Percentiles rank a stretch among this genome's conserved stretches.
Evolutionary conservation across 2,888 invertebrate species (phyloP).

Genomic region (Pharmacophagus antenor): DNA sequence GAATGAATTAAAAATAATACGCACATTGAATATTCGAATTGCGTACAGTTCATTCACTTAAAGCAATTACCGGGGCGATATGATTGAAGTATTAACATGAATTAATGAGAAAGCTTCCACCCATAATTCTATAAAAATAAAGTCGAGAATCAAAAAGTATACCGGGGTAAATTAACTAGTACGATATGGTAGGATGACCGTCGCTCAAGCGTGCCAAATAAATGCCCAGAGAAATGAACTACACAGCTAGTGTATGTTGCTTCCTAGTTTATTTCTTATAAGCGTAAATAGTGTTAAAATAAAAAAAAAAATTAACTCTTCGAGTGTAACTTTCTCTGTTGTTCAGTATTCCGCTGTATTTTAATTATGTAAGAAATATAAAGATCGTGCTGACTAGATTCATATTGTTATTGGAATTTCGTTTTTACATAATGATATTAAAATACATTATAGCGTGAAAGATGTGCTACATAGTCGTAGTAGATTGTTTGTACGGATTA

Average conservation of each 20-base stretch:
- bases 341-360: neutral
- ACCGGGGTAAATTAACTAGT: conserved; percentile 42
- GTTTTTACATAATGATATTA: neutral
- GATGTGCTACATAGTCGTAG: neutral
- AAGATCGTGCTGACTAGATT: neutral
- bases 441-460: neutral
- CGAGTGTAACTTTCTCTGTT: conserved; percentile 25
- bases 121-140: conserved; percentile 39
- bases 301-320: conserved; percentile 15
- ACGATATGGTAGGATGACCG: conserved; percentile 73
- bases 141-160: conserved; percentile 32
- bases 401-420: neutral
- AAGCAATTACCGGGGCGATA: conserved; percentile 54
- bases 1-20: conserved; percentile 3
- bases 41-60: conserved; percentile 71
- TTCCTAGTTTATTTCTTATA: conserved; percentile 55
- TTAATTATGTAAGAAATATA: neutral
- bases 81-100: conserved; percentile 38
- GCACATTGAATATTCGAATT: conserved; percentile 18
- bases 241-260: conserved; percentile 44
- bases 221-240: conserved; percentile 48
- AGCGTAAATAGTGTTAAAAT: conserved; percentile 48
- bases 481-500: neutral
- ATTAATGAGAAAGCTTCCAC: conserved; percentile 29
- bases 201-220: conserved; percentile 62